Conservation (phyloP, 2,797 vertebrate species). For the Amblyopsis hoosieri region DNA sequence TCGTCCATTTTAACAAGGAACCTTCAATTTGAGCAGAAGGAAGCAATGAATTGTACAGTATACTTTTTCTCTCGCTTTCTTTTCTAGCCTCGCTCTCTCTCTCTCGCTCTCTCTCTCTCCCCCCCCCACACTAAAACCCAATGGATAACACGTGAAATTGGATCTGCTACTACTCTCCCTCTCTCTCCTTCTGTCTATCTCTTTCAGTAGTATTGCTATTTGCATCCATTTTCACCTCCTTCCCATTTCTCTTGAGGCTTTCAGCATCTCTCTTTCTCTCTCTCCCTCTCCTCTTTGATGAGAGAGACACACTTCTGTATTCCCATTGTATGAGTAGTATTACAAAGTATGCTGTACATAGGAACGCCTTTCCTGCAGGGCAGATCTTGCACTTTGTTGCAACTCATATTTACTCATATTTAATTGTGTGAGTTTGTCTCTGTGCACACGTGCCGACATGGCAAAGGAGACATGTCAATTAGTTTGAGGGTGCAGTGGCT, state of each 20-base stretch:
- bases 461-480: slow-evolving; percentile 71
- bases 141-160: slow-evolving; percentile 69
- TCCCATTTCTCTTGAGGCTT: background rate
- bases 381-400: background rate
- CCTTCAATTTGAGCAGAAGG: slow-evolving; percentile 79
- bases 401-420: background rate
- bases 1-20: slow-evolving; percentile 75
- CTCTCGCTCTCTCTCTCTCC: slow-evolving; percentile 1
- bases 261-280: background rate
- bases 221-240: background rate
- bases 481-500: slow-evolving; percentile 60
- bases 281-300: background rate
- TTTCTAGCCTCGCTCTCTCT: background rate
- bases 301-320: too few relatives aligned
- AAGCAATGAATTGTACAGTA: slow-evolving; percentile 81
- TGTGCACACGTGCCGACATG: slow-evolving; percentile 47
- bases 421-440: background rate
- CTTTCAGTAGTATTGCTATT: background rate
- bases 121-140: slow-evolving; percentile 27
- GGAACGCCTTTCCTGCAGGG: too few relatives aligned
- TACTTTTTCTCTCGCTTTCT: slow-evolving; percentile 51
- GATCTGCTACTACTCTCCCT: slow-evolving; percentile 18
- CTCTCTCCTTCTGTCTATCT: background rate
- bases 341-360: too few relatives aligned
- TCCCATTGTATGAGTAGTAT: too few relatives aligned